Base-by-base conservation (phyloP, 2,113 vertebrate genomes). In the Puntigrus tetrazona region DNA sequence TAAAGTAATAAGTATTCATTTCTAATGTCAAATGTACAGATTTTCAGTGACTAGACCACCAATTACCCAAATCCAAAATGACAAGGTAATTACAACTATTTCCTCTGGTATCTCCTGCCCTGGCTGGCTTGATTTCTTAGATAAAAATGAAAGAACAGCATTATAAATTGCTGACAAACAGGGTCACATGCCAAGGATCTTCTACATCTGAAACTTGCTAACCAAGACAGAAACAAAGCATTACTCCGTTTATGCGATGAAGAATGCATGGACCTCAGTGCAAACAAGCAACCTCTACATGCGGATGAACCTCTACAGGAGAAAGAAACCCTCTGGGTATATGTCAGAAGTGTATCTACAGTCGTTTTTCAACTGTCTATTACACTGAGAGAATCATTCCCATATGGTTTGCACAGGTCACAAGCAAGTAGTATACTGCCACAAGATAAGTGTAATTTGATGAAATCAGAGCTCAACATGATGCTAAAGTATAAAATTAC, bases 391-490 rank as follows among this genome's bases (percentile, higher is more conserved):
- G 29, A 83, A 61, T 61, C 36, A 16, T 74, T 74, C 70, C 70
- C 52, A 16, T 34, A 27, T 31, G 31, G 52, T 74, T 75, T 80
- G 81, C n/a, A n/a, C 67, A 69, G 78, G 43, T 72, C 75, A 75
- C 65, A 79, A 74, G 20, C 29, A 69, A 57, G 50, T 72, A 81
- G 55, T 59, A n/a, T n/a, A 47, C 82, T 81, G 34, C 16, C 9
- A 72, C 43, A 55, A 67, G 78, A 67, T 79, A 88, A 82, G 38
- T 73, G 50, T n/a, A 70, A 82, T 67, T 22, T 83, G 59, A 84
- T 80, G 69, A 85, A 84, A 86, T 83, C 69, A 87, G 31, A 3
- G 63, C 50, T 81, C 45, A 55, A 63, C 82, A 25, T 83, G n/a
- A 78, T 77, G 74, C 41, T 52, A 22, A 6, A 55, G 50, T 22